Percentiles rank a stretch among this genome's conserved stretches.
phyloP scores from a whole-genome alignment of 64 coral and sea anemone genomes.

The Orbicella faveolata region DNA sequence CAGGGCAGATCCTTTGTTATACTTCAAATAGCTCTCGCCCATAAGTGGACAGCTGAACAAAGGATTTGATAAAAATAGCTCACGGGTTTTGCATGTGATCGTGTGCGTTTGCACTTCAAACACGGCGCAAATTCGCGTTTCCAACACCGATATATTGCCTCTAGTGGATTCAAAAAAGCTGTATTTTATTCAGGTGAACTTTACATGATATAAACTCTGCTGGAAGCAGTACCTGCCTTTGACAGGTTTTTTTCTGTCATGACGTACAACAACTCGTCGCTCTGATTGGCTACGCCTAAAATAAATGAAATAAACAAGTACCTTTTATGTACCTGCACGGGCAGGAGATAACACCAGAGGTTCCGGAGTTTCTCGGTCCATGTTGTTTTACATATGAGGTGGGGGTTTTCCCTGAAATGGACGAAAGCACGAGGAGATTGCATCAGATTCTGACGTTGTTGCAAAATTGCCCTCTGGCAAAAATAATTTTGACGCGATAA shows the following conservation, averaged over 20 bases:
- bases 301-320: conserved; percentile 1
- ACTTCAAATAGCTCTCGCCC: not conserved
- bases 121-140: not conserved
- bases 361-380: not conserved
- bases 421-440: no score
- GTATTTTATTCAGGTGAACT: not conserved
- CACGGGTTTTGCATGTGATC: conserved; percentile 8
- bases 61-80: not conserved
- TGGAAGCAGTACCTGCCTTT: conserved; percentile 8
- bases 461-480: not conserved
- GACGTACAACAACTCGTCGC: not conserved
- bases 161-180: not conserved
- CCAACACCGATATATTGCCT: not conserved
- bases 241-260: not conserved
- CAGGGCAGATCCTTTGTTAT: not conserved
- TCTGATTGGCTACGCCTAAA: not conserved
- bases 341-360: not conserved
- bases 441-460: no score
- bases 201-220: no score
- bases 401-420: no score
- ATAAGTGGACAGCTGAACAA: not conserved
- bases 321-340: not conserved
- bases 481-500: not conserved
- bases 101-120: not conserved
- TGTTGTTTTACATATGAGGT: no score